phyloP scores from a whole-genome alignment of 2,113 vertebrate species.

The Clarias macrocephalus region DNA sequence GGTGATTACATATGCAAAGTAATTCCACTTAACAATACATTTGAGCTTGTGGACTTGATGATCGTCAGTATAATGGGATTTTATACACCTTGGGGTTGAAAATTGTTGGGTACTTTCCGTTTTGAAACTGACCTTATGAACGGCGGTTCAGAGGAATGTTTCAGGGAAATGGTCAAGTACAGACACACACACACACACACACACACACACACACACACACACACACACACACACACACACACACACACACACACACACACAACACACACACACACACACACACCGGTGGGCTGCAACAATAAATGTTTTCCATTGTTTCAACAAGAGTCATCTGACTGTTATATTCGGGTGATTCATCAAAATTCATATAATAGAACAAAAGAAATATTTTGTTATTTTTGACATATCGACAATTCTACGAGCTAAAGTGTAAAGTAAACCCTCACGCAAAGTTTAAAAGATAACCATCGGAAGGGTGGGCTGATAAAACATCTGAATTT shows the following conservation, averaged over 20 bases:
- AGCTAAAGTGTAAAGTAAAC: neutral
- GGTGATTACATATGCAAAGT: neutral
- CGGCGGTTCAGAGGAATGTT: neutral
- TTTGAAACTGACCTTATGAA: neutral
- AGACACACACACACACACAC: neutral
- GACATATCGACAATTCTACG: neutral
- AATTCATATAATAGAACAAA: neutral
- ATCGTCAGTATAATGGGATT: neutral
- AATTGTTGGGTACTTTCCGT: slow-evolving; percentile 44
- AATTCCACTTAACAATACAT: no score
- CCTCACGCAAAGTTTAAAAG: neutral
- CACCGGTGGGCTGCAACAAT: neutral
- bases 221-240: neutral
- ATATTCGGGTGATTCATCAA: neutral
- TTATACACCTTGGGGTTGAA: neutral
- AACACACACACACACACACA: neutral
- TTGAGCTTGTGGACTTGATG: neutral
- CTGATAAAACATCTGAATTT: neutral
- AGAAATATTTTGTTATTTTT: neutral
- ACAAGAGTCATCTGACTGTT: neutral
- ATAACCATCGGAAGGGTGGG: neutral
- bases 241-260: neutral
- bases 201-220: no score
- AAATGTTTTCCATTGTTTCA: neutral
- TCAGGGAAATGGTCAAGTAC: neutral